These are phyloP conservation scores for Brachyhypopomus occidentalis DNA, from an alignment of 2,113 vertebrate species.

Conservation along the genomic window DNA sequence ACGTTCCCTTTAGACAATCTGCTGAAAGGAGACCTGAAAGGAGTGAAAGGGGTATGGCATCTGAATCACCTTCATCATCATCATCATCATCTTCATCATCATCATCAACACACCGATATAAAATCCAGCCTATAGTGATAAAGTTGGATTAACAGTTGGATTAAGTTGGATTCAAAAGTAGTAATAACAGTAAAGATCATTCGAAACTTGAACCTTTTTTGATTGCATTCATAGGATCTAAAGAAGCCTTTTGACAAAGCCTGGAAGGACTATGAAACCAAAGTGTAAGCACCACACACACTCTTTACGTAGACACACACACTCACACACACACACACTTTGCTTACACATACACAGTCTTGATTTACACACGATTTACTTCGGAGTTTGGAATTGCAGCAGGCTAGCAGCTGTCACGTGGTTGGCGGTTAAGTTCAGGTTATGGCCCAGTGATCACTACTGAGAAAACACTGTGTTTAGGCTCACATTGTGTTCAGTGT, in stretches of 20 bases:
- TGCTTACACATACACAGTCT: no score
- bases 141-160: no score
- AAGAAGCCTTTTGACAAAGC: slow-evolving; percentile 98
- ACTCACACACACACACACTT: no score
- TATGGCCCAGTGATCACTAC: neutral
- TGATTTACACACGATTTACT: neutral
- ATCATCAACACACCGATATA: no score
- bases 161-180: no score
- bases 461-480: neutral
- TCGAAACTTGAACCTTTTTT: neutral
- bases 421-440: neutral
- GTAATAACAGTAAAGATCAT: neutral
- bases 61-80: neutral
- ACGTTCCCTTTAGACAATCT: slow-evolving; percentile 95
- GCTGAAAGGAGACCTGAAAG: slow-evolving; percentile 95
- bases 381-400: neutral
- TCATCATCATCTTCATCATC: neutral
- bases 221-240: slow-evolving; percentile 80
- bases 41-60: slow-evolving; percentile 89
- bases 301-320: neutral
- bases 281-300: slow-evolving; percentile 81
- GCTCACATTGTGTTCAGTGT: neutral
- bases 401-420: neutral
- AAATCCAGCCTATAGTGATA: no score
- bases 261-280: slow-evolving; percentile 98